Percentiles rank a stretch among this genome's conserved stretches.
phyloP scores from a whole-genome alignment of 2,888 invertebrate species.

The Agriopis aurantiaria region DNA sequence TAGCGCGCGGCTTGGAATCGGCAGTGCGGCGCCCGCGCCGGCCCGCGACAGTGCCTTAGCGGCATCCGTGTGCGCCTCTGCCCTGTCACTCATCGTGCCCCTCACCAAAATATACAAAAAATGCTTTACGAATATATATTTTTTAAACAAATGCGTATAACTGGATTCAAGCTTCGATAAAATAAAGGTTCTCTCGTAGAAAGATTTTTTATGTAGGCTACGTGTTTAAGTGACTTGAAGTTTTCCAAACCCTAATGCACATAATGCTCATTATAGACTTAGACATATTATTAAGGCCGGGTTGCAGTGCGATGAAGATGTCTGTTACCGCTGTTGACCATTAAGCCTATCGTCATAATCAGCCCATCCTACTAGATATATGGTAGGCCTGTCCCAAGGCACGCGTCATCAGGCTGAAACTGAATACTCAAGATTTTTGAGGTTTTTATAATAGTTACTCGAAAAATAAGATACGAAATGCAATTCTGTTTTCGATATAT shows the following conservation, averaged over 20 bases:
- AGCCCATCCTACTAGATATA: too few species aligned
- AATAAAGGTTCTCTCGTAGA: background rate
- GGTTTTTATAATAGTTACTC: too few species aligned
- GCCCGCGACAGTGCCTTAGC: conserved; percentile 76
- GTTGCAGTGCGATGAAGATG: too few species aligned
- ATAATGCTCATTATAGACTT: too few species aligned
- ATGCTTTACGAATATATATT: background rate
- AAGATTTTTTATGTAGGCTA: background rate
- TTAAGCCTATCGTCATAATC: too few species aligned
- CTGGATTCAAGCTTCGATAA: background rate
- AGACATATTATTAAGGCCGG: too few species aligned
- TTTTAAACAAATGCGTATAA: background rate
- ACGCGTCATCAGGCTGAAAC: too few species aligned
- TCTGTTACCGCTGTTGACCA: too few species aligned
- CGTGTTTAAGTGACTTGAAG: background rate
- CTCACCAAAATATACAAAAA: background rate
- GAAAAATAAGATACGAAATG: too few species aligned
- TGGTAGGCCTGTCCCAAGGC: too few species aligned
- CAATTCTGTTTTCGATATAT: too few species aligned
- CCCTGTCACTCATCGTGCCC: conserved; percentile 30
- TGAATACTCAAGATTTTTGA: too few species aligned
- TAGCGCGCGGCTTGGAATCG: conserved; percentile 43
- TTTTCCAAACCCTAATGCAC: background rate
- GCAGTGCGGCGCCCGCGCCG: conserved; percentile 47
- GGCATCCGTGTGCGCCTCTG: conserved; percentile 54